These are phyloP conservation scores for Oligia latruncula DNA, from an alignment of 2,888 invertebrate species.

Conservation along the genomic window DNA sequence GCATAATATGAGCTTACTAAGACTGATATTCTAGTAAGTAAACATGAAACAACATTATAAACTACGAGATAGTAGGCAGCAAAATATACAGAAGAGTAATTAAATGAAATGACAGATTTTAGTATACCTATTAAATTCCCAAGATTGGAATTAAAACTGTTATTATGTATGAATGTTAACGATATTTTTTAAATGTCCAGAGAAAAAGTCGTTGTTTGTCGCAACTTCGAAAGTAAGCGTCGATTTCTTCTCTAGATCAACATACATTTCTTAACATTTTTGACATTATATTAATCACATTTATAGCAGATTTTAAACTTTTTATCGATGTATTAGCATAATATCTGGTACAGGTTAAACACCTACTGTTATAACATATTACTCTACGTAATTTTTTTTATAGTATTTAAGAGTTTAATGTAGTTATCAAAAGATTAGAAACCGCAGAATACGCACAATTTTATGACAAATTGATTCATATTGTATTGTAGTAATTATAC, in stretches of 20 bases:
- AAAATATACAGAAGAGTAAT: background rate
- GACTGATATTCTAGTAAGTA: slow-evolving; percentile 50
- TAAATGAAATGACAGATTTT: slow-evolving; percentile 6
- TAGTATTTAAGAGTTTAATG: slow-evolving; percentile 33
- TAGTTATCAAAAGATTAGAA: slow-evolving; percentile 13
- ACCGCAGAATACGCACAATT: background rate
- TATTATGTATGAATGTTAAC: background rate
- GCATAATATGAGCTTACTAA: slow-evolving; percentile 57
- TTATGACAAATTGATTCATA: background rate
- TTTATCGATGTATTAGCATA: slow-evolving; percentile 30
- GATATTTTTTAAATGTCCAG: slow-evolving; percentile 6
- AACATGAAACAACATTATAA: slow-evolving; percentile 5
- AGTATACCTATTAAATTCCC: background rate
- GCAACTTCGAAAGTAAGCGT: background rate
- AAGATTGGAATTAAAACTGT: slow-evolving; percentile 4
- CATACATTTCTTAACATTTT: background rate
- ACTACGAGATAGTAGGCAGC: background rate
- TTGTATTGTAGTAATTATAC: background rate
- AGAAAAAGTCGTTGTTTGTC: background rate
- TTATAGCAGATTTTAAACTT: background rate
- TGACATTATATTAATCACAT: slow-evolving; percentile 5
- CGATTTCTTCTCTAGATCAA: background rate
- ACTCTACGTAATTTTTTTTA: slow-evolving; percentile 24
- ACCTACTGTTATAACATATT: slow-evolving; percentile 23
- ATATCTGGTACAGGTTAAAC: slow-evolving; percentile 20